Base-by-base conservation (phyloP, 2,113 vertebrate genomes). In the Potamarius usumacintae region DNA sequence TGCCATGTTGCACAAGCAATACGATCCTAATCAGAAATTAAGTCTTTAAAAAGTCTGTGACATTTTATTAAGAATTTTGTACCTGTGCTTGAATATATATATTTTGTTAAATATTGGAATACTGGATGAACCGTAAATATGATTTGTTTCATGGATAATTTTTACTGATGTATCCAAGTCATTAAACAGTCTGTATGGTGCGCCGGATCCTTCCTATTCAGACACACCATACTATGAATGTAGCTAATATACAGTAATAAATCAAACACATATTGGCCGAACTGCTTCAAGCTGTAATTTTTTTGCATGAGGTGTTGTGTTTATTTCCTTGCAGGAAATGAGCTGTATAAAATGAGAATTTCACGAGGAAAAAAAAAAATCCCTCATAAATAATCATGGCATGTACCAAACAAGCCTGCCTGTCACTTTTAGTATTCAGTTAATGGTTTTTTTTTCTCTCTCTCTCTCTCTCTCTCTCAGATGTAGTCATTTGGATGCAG, bases 401-500 rank as follows among this genome's bases (percentile, higher is more conserved):
- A 42, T 57, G 74, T 65, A 63, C 76, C 12, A 25, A 63, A 34
- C 84, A 48, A 14, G 69, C 57, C 30, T n/a, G n/a, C 48, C 14
- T 18, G 76, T 86, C 52, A 55, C n/a, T n/a, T 58, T 63, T 50
- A 57, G 63, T 57, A 27, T 17, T 89, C 42, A 34, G 5, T 65
- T 80, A 20, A 84, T 48, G 58, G 30, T 30, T 30, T 30, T 30
- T 30, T 30, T 30, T 30, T 30, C 1, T 57, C 65, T 30, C 1
- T 30, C 30, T 42, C 3, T 42, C 2, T 42, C 2, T 42, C 2
- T 42, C 34, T 42, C 34, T 42, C 34, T 25, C 27, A 62, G 15
- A 60, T 80, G 65, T 65, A 58, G 42, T 88, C n/a, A 55, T 84
- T 78, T 83, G 60, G 81, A 77, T 77, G n/a, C 85, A 67, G 22